Base-by-base conservation (phyloP, 2,797 vertebrate genomes). In the Pantherophis vulpinus region DNA sequence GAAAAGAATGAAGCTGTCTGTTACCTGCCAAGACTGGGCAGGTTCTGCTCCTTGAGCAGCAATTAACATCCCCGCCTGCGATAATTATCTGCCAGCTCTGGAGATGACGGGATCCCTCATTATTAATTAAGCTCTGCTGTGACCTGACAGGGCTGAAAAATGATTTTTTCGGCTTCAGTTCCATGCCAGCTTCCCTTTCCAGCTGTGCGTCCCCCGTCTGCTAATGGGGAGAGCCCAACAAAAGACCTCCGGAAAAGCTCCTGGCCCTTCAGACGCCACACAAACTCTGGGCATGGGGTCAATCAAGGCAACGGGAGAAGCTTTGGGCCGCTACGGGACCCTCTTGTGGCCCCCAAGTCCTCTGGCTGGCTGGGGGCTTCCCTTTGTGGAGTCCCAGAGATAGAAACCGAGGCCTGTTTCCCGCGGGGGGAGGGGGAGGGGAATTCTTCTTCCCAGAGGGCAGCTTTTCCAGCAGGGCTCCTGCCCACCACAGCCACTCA, bases 91-190 rank as follows among this genome's bases (percentile, higher is more conserved):
- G 47, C 86, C 37, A n/a, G 56, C 86, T 79, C 51, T n/a, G 54
- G 20, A 74, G 54, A 55, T 10, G 42, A 83, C 29, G 60, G 56
- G 63, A 37, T 29, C 60, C 63, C 79, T 56, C 89, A 51, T 11
- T 37, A 23, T 42, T 66, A 56, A 91, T 88, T 25, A 63, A 93
- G 93, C 93, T 79, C 89, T 18, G 5, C 92, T 25, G 14, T 4
- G 74, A 61, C 37, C 63, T 91, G 93, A 83, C 86, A 55, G 23
- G 56, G 42, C 29, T 51, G 29, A 83, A 61, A 61, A 37, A 91
- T 14, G 37, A 16, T 29, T 79, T 54, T 55, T 18, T 10, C 37
- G 5, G 1, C 55, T 88, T 88, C 63, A 11, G 79, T 42, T 61
- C 66, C 32, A 4, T 16, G 16, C 74, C 61, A 42, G 90, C 2